phyloP scores from a whole-genome alignment of 2,888 invertebrate species.

The Nymphalis urticae region DNA sequence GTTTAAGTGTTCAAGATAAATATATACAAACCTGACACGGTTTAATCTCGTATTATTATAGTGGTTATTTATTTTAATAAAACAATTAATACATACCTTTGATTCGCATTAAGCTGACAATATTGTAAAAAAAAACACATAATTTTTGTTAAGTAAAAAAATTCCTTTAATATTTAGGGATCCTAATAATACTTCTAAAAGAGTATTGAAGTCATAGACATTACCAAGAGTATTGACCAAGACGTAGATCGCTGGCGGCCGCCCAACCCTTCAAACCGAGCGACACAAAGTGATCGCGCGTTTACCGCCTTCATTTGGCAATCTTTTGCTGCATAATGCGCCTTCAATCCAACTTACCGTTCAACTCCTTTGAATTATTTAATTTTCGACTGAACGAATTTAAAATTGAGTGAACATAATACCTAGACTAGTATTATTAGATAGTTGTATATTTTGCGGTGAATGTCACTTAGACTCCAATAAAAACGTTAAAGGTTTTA shows the following conservation, averaged over 20 bases:
- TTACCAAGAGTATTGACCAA: constrained; percentile 29
- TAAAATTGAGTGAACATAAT: constrained; percentile 5
- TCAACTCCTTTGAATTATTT: constrained; percentile 40
- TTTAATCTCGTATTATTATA: no score
- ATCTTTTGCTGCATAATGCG: constrained; percentile 65
- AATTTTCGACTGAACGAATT: constrained; percentile 16
- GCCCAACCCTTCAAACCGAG: constrained; percentile 56
- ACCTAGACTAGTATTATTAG: neutral
- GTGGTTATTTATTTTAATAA: no score
- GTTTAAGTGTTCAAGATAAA: no score
- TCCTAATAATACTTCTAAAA: neutral
- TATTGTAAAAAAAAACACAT: no score
- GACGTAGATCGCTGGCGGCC: constrained; percentile 50
- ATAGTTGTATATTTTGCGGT: neutral
- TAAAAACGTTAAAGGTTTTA: neutral
- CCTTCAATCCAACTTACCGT: constrained; percentile 57
- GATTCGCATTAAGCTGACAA: no score
- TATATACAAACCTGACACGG: no score
- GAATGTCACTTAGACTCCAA: neutral
- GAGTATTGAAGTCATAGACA: constrained; percentile 28
- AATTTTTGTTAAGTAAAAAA: no score
- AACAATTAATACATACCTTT: no score
- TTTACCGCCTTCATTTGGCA: constrained; percentile 68
- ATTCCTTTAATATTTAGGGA: no score
- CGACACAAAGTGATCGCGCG: constrained; percentile 60